Base-by-base conservation (phyloP, 2,888 invertebrate genomes). In the Drosophila nr. fundita region DNA sequence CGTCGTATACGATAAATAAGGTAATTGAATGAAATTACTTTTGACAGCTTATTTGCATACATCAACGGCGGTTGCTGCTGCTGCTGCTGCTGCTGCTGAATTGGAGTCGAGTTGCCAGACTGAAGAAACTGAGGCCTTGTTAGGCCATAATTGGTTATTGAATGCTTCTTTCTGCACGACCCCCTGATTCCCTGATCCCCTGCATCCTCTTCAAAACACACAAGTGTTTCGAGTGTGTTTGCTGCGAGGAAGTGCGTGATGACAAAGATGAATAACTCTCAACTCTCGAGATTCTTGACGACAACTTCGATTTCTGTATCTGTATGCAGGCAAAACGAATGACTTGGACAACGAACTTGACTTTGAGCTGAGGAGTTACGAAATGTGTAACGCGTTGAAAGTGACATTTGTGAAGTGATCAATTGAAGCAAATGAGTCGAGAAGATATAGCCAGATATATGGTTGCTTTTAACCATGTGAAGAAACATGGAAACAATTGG, bases 1-100 rank as follows among this genome's bases (percentile, higher is more conserved):
- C 57, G 57, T 57, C 40, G 54, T 38, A 55, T 80, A 85, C 87
- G 83, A 80, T 87, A 87, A 87, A 87, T 89, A 89, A 87, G 89
- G 87, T 87, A 89, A 87, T 87, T 87, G 89, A 87, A 89, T 87
- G 86, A 89, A 87, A 89, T 87, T 89, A 87, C 89, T 87, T 89
- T 87, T 87, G 87, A 87, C 87, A 87, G 89, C 87, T 87, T 86
- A 87, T 87, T 87, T 87, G 87, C 87, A 87, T 87, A 89, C 81
- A 87, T 87, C 89, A 87, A 84, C 84, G 81, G 76, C 73, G 69
- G 50, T 67, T 70, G 73, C 40, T 42, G 54, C n/a, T 27, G 77
- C 67, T 62, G 63, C 73, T 38, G 63, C 73, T 38, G 24, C 55
- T 59, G 60, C 58, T 63, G 78, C 59, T 71, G 67, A 66, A 52